Evolutionary conservation across 2,113 vertebrate species (phyloP).

Genomic region (Brachirus orientalis): DNA sequence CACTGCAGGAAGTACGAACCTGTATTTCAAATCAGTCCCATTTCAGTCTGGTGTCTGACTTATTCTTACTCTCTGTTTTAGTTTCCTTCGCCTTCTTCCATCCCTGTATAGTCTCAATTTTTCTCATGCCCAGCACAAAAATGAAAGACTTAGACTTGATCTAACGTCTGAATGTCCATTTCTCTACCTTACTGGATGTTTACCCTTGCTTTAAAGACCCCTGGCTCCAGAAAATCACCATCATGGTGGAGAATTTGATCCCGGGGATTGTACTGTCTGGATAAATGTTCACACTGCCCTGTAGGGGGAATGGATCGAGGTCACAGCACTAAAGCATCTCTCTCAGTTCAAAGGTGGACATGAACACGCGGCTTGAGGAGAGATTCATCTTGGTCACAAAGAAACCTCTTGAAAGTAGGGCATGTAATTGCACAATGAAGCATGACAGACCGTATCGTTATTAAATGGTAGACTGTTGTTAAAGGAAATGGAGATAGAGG

Average conservation of each 20-base stretch:
- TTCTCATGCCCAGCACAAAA: slow-evolving; percentile 21
- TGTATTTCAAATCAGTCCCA: slow-evolving; percentile 49
- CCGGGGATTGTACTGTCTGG: slow-evolving; percentile 67
- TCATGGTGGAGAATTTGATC: slow-evolving; percentile 63
- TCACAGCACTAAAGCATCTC: slow-evolving; percentile 75
- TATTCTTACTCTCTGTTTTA: slow-evolving; percentile 27
- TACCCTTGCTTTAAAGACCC: slow-evolving; percentile 46
- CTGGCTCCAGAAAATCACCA: slow-evolving; percentile 59
- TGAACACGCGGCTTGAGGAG: slow-evolving; percentile 46
- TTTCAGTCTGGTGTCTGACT: slow-evolving; percentile 6
- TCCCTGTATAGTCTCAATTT: slow-evolving; percentile 33
- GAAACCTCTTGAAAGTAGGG: slow-evolving; percentile 72
- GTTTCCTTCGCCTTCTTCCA: slow-evolving; percentile 9
- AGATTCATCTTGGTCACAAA: slow-evolving; percentile 79
- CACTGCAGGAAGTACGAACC: slow-evolving; percentile 20
- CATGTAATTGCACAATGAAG: slow-evolving; percentile 77
- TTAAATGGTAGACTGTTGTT: slow-evolving; percentile 72
- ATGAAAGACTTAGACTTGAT: too few relatives aligned
- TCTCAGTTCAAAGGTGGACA: slow-evolving; percentile 78
- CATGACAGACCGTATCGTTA: slow-evolving; percentile 77
- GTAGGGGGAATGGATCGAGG: slow-evolving; percentile 63
- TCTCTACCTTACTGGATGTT: slow-evolving; percentile 22
- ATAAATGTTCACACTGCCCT: slow-evolving; percentile 64
- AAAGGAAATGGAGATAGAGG: slow-evolving; percentile 69
- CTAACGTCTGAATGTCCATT: slow-evolving; percentile 16